phyloP scores from a whole-genome alignment of 2,888 invertebrate genomes.

The Andrena trimmerana region DNA sequence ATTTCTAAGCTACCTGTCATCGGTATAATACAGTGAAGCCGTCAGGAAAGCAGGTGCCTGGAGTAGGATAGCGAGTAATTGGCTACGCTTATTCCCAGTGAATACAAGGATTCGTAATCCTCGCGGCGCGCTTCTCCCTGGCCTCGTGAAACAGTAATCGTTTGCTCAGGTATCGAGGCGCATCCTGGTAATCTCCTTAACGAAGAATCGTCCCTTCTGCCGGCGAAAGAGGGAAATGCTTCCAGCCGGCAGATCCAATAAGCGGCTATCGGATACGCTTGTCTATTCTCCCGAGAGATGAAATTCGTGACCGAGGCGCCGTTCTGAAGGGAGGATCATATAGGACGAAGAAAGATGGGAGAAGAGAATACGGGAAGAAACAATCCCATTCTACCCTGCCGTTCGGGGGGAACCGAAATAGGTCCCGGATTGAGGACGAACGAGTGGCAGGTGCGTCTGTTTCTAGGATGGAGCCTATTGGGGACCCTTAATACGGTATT shows the following conservation, averaged over 20 bases:
- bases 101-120: not conserved
- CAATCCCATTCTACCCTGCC: constrained; percentile 58
- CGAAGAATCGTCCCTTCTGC: constrained; percentile 65
- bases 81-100: not conserved
- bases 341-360: not conserved
- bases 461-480: constrained; percentile 57
- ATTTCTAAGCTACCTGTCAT: too few relatives aligned
- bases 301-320: constrained; percentile 69
- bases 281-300: constrained; percentile 74
- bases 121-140: not conserved
- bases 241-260: constrained; percentile 71
- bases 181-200: constrained; percentile 70
- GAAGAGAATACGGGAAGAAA: constrained; percentile 57
- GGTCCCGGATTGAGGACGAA: constrained; percentile 57
- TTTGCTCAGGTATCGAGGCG: constrained; percentile 12
- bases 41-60: too few relatives aligned
- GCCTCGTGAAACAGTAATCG: constrained; percentile 34
- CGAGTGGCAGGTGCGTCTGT: constrained; percentile 72
- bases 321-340: constrained; percentile 10
- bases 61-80: too few relatives aligned
- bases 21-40: too few relatives aligned
- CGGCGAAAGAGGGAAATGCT: constrained; percentile 38
- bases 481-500: constrained; percentile 77
- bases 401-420: constrained; percentile 29
- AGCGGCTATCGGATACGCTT: constrained; percentile 74